phyloP scores from a whole-genome alignment of 2,113 vertebrate species.

The Orientallactaga bullata region DNA sequence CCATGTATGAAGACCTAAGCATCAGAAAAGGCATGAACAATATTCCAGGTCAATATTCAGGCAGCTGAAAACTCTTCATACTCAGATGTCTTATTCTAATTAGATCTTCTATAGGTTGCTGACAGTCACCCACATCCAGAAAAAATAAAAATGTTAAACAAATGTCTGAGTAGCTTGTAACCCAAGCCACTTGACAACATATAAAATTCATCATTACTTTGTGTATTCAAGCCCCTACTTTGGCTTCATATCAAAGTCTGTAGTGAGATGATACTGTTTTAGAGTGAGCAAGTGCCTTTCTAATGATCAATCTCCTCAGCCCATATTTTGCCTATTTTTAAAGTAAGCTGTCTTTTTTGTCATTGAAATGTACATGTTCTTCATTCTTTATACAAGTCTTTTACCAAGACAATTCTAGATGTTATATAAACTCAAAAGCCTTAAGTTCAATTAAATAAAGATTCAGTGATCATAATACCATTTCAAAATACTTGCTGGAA shows the following conservation, averaged over 20 bases:
- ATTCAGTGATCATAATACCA: not conserved
- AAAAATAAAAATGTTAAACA: not conserved
- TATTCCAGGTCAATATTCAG: not conserved
- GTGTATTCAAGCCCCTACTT: not conserved
- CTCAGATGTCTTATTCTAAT: not conserved
- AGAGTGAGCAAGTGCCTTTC: not conserved
- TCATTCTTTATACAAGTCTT: not conserved
- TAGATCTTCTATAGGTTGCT: not conserved
- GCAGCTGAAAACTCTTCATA: not conserved
- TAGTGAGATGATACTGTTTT: not conserved
- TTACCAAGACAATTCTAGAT: not conserved
- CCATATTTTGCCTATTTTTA: not conserved
- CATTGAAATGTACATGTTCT: not conserved
- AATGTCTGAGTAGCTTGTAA: not conserved
- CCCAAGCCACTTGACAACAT: too few species aligned
- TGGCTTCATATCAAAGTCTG: not conserved
- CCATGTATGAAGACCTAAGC: not conserved
- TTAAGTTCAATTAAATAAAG: constrained; percentile 19
- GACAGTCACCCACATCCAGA: not conserved
- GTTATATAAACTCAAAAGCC: not conserved
- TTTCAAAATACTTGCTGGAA: not conserved
- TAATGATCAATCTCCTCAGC: too few species aligned
- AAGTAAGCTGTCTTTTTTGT: not conserved
- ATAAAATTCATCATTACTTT: not conserved
- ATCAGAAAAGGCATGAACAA: not conserved